These are phyloP conservation scores for Drosophila limbata DNA, from an alignment of 2,888 invertebrate species.

Conservation along the genomic window DNA sequence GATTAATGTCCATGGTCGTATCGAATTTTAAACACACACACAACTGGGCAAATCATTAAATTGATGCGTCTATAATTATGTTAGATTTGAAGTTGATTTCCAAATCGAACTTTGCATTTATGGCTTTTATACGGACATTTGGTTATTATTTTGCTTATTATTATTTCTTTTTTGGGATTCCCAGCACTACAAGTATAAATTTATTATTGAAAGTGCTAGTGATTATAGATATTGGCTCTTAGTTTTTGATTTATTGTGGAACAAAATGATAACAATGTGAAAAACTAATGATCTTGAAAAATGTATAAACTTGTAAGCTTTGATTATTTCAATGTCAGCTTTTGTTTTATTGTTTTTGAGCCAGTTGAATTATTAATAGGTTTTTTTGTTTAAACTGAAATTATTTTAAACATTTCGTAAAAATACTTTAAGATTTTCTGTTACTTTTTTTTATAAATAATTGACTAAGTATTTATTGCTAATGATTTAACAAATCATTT, in stretches of 20 bases:
- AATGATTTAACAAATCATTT: not conserved
- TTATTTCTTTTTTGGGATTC: too few species aligned
- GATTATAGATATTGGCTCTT: not conserved
- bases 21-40: not conserved
- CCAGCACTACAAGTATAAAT: too few species aligned
- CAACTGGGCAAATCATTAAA: slow-evolving; percentile 6
- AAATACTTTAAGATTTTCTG: not conserved
- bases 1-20: slow-evolving; percentile 31
- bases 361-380: not conserved
- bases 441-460: not conserved
- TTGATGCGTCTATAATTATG: not conserved
- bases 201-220: too few species aligned
- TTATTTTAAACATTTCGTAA: not conserved
- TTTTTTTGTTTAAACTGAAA: not conserved
- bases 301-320: not conserved
- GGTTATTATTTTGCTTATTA: too few species aligned
- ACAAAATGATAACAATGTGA: not conserved
- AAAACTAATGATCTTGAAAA: not conserved
- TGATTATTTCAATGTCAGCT: slow-evolving; percentile 6
- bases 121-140: slow-evolving; percentile 1
- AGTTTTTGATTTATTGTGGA: not conserved
- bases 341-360: not conserved
- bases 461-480: not conserved
- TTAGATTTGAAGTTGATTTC: slow-evolving; percentile 6
- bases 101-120: slow-evolving; percentile 2